Evolutionary conservation across 2,797 vertebrate species (phyloP), one percentile per base, ranked within the genome.

Genomic region (Columba guinea): DNA sequence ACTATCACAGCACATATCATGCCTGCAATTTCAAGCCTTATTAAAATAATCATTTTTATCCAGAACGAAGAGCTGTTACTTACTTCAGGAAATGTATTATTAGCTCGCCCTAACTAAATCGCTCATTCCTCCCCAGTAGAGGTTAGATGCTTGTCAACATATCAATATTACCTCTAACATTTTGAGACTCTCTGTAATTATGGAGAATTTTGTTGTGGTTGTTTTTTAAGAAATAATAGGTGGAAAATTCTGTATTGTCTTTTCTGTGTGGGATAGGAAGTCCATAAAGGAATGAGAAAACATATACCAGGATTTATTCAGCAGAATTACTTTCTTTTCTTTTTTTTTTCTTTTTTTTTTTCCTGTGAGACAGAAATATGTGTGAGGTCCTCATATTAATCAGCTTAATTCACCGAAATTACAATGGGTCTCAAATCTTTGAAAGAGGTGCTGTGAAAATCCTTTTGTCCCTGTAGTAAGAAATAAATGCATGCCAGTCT

Each of bases 1-100:
- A 83, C 81, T 95, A 95, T 95, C 82, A 83, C 34, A 91, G 63
- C 16, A 49, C 78, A 93, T 89, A 91, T 90, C 76, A 62, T 94
- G 80, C 35, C 81, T 91, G 49, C 14, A 49, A 44, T 58, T 96
- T 95, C 92, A 86, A 74, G 28, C 44, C 86, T 69, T 95, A 96
- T 95, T 96, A 85, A 95, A 97, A 96, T 93, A 95, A 94, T 87
- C n/a, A 91, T 96, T 94, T 96, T 97, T 87, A 92, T 93, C 85
- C 28, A 56, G 67, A 62, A 82, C 2, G 1, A 89, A 84, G 76
- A 87, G 56, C 65, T 93, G 53, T 65, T 93, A 92, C 91, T 91
- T 93, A 90, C 53, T 76, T 86, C 88, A 88, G 85, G 81, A 96
- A 96, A 95, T 67, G 63, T 74, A 65, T 65, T 75, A 95, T 95